Conservation (phyloP, 2,888 invertebrate species). For the Noctua janthe region DNA sequence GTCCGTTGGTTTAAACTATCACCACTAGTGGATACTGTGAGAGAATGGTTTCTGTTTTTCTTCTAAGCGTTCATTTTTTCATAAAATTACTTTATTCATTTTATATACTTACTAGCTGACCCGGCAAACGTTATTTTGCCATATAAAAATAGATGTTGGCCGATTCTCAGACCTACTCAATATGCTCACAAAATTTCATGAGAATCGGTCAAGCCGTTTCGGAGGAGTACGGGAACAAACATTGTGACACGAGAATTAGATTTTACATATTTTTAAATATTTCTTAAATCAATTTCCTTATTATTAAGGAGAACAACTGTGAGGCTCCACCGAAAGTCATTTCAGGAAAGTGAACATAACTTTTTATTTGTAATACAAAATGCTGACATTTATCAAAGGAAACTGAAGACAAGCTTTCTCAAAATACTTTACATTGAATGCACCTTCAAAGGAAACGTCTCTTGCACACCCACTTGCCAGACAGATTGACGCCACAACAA, state of each 20-base stretch:
- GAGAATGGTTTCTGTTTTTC: neutral
- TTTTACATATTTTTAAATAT: too few species aligned
- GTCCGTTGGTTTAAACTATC: neutral
- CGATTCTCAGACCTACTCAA: too few species aligned
- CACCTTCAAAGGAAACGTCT: neutral
- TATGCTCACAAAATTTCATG: too few species aligned
- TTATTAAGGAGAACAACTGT: neutral
- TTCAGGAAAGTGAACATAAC: neutral
- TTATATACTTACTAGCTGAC: too few species aligned
- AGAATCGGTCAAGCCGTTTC: too few species aligned
- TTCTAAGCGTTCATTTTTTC: neutral
- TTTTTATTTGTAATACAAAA: neutral
- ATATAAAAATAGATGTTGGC: too few species aligned
- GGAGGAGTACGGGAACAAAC: too few species aligned
- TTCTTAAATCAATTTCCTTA: neutral
- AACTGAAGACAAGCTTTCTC: neutral
- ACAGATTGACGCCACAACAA: conserved; percentile 24
- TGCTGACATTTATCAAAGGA: neutral
- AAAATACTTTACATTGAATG: conserved; percentile 3
- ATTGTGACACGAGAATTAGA: too few species aligned
- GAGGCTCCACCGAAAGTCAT: neutral
- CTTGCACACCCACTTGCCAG: neutral
- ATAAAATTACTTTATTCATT: too few species aligned
- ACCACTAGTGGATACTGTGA: neutral
- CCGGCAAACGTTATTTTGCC: too few species aligned